Base-by-base conservation (phyloP, 2,113 vertebrate genomes). In the Pterocles orientalis region DNA sequence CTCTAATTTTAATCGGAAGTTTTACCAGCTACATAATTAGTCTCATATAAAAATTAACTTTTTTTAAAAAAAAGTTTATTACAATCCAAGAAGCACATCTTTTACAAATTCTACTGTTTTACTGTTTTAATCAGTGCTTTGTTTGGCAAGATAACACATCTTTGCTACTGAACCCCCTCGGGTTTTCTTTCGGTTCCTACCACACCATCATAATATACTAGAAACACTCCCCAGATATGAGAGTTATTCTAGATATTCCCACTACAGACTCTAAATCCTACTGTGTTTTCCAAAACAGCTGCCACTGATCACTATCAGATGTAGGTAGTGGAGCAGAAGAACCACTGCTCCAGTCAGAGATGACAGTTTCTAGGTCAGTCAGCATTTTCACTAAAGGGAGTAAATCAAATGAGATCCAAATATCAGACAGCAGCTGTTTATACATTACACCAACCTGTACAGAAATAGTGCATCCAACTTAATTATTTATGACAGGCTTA, bases 401-500 rank as follows among this genome's bases (percentile, higher is more conserved):
- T 8, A 71, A 94, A 14, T 90, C 64, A 90, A 88, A 70, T 34
- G 47, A 92, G 88, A 93, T 73, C 33, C 34, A 96, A 83, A 88
- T 53, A 64, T 21, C 72, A 81, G 53, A 54, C 23, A 84, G 77
- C 61, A 91, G 81, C 57, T 92, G 65, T 78, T 96, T 70, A 80
- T 50, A 45, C 19, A 47, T 73, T 75, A 91, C 51, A 91, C 43
- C 39, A 83, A 66, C 62, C 36, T 58, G 36, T 58, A 62, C 23
- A 90, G 75, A 58, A 94, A 26, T 31, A 77, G 51, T n/a, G 33
- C 79, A 88, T 68, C 19, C 29, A 81, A 25, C 6, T 81, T 85
- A 89, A 92, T 92, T 94, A 95, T 93, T 95, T 91, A 94, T 90
- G 83, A 51, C 56, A 86, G 18, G 10, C 34, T 88, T 66, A 90